A percentile compares a stretch with the other conserved stretches of the same genome.
Conservation (phyloP, 2,888 invertebrate species). For the Boloria euphrosyne region DNA sequence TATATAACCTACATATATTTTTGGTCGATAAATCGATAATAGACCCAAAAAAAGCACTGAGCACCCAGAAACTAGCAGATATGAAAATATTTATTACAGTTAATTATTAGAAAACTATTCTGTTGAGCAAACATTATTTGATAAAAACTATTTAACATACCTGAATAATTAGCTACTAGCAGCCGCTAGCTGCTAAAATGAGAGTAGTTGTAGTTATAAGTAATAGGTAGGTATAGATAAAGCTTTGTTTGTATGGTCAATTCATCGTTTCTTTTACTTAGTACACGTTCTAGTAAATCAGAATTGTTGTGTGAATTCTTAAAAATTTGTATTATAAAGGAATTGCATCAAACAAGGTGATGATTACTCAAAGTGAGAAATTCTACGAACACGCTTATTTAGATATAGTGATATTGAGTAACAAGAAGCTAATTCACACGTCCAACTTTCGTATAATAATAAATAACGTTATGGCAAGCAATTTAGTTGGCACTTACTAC, state of each 20-base stretch:
- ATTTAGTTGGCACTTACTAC: conserved; percentile 44
- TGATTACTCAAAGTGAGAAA: conserved; percentile 24
- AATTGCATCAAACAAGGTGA: conserved; percentile 10
- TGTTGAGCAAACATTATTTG: neutral
- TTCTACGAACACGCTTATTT: conserved; percentile 20
- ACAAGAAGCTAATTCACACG: conserved; percentile 41
- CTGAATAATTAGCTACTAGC: conserved; percentile 20
- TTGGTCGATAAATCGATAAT: conserved; percentile 23
- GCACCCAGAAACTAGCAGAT: conserved; percentile 27
- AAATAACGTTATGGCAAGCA: conserved; percentile 42
- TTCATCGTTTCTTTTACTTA: no score
- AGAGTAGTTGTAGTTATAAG: no score
- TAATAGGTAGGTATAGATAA: no score
- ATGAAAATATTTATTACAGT: no score
- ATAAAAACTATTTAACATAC: no score
- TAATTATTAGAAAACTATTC: no score
- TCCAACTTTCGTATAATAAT: conserved; percentile 39
- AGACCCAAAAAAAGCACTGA: conserved; percentile 24
- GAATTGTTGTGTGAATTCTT: neutral
- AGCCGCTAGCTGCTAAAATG: no score
- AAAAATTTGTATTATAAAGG: neutral
- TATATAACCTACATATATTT: conserved; percentile 10
- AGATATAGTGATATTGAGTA: conserved; percentile 34
- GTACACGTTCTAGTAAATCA: neutral
- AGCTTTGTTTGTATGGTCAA: no score